Conservation (phyloP, 2,797 vertebrate genomes). For the Acanthiza pusilla region DNA sequence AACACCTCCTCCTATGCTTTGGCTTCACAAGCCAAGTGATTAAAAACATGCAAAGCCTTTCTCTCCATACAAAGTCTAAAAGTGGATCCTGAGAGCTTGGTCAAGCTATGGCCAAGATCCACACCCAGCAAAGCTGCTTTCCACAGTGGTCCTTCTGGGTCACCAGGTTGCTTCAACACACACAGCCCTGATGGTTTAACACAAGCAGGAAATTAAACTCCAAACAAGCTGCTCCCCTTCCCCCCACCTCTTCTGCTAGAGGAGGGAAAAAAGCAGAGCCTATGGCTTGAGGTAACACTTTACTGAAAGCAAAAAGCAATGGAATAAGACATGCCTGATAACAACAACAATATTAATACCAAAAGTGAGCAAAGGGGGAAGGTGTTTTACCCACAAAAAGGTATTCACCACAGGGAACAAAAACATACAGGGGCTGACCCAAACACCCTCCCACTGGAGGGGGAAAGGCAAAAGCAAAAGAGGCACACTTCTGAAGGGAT, state of each 20-base stretch:
- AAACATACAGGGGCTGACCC: neutral
- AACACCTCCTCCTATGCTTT: neutral
- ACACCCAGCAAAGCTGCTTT: neutral
- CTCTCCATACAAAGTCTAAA: neutral
- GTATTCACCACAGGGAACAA: neutral
- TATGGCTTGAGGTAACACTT: neutral
- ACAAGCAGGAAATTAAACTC: neutral
- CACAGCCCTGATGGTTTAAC: neutral
- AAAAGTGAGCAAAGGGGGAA: neutral
- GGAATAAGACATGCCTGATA: neutral
- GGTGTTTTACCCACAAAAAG: neutral
- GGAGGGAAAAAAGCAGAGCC: neutral
- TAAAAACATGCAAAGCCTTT: neutral
- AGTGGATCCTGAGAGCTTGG: neutral
- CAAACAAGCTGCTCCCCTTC: neutral
- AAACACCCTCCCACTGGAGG: neutral
- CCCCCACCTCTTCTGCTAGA: neutral
- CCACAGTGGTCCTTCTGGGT: neutral
- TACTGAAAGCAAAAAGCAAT: neutral
- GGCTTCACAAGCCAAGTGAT: neutral
- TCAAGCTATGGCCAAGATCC: neutral
- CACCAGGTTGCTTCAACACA: neutral
- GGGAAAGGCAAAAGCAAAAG: neutral
- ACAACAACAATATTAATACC: neutral
- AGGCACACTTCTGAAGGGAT: too few species aligned